phyloP scores from a whole-genome alignment of 2,888 invertebrate species.

The Malthinus flaveolus region DNA sequence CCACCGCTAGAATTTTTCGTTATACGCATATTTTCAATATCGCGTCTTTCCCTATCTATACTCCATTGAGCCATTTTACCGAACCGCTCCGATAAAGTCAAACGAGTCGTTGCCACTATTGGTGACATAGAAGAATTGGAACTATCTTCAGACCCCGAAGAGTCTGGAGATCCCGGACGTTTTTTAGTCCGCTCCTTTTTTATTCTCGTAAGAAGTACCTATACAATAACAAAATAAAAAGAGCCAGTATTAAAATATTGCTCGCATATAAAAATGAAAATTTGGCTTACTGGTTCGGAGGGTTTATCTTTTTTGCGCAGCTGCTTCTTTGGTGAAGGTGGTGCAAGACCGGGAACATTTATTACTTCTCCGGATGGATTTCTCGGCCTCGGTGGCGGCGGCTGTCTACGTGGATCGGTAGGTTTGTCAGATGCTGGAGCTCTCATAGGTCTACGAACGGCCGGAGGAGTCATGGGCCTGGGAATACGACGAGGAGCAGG shows the following conservation, averaged over 20 bases:
- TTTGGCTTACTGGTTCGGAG: slow-evolving; percentile 51
- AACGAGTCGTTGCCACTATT: slow-evolving; percentile 62
- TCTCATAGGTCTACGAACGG: slow-evolving; percentile 25
- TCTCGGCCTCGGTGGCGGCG: slow-evolving; percentile 63
- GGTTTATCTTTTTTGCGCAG: slow-evolving; percentile 55
- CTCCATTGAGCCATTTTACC: slow-evolving; percentile 94
- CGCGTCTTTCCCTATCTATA: slow-evolving; percentile 71
- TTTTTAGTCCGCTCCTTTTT: slow-evolving; percentile 52
- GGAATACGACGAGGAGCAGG: slow-evolving; percentile 61
- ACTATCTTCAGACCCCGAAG: slow-evolving; percentile 64
- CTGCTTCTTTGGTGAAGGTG: slow-evolving; percentile 55
- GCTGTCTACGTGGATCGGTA: slow-evolving; percentile 57
- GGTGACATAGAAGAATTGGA: slow-evolving; percentile 64
- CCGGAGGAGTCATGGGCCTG: slow-evolving; percentile 48
- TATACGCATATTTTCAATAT: slow-evolving; percentile 85
- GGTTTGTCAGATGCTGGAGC: slow-evolving; percentile 47
- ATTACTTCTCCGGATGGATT: slow-evolving; percentile 56
- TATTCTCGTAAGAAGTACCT: slow-evolving; percentile 51
- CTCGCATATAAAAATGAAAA: background rate
- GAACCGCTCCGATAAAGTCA: slow-evolving; percentile 85
- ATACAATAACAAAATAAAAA: too few relatives aligned
- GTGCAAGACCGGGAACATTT: slow-evolving; percentile 57
- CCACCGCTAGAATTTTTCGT: slow-evolving; percentile 69
- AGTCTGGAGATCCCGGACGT: slow-evolving; percentile 57
- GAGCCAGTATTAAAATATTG: background rate